These are phyloP conservation scores for Acanthopleura granulata DNA, from an alignment of 2,888 invertebrate species.

Conservation along the genomic window DNA sequence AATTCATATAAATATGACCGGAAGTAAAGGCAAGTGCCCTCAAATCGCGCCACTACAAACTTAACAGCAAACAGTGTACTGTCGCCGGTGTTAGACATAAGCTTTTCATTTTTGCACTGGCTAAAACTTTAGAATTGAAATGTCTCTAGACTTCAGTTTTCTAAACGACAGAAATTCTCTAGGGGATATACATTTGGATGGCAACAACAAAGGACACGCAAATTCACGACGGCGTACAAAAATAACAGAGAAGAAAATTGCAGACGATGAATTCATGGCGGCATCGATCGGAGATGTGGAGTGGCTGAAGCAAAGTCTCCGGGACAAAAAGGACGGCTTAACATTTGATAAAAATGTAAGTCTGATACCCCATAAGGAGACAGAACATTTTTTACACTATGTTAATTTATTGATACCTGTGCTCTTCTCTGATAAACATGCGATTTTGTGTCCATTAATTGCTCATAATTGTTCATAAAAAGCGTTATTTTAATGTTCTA, in stretches of 20 bases:
- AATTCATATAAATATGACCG: neutral
- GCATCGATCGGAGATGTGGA: constrained; percentile 69
- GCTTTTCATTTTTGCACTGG: no score
- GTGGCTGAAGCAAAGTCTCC: constrained; percentile 67
- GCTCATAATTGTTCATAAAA: no score
- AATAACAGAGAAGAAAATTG: constrained; percentile 58
- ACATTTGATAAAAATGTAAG: constrained; percentile 68
- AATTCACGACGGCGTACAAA: constrained; percentile 43
- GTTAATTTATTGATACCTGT: no score
- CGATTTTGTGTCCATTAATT: no score
- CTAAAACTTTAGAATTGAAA: no score
- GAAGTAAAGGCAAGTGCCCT: neutral
- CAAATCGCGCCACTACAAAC: neutral
- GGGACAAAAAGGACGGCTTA: constrained; percentile 54
- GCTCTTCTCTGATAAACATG: no score
- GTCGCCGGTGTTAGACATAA: no score
- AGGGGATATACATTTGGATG: no score
- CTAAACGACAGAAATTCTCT: no score
- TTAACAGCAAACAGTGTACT: neutral
- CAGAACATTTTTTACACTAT: neutral
- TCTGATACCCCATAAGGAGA: neutral
- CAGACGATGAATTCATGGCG: constrained; percentile 69
- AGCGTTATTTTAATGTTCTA: no score
- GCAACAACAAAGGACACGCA: neutral
- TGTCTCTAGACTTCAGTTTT: no score